These are phyloP conservation scores for Lamellibrachia satsuma DNA, from an alignment of 2,888 invertebrate species.

Conservation along the genomic window DNA sequence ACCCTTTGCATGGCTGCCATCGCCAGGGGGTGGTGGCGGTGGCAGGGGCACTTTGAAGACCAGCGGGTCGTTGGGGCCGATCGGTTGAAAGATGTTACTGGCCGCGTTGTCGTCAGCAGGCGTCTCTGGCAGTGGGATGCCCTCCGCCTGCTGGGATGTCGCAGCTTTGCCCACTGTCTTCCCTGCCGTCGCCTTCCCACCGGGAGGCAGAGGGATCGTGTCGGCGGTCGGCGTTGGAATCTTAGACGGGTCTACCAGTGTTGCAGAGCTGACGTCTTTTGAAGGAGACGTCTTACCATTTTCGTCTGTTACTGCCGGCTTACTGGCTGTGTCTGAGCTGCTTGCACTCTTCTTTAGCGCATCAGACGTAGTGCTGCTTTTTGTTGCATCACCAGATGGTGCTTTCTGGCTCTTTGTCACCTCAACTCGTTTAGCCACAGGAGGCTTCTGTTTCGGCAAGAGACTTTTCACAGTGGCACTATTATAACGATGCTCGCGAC, in stretches of 20 bases:
- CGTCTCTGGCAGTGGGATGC: constrained; percentile 36
- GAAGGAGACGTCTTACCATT: neutral
- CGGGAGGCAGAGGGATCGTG: constrained; percentile 37
- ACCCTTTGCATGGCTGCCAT: constrained; percentile 13
- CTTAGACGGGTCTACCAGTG: constrained; percentile 2
- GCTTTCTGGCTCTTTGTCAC: neutral
- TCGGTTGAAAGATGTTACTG: constrained; percentile 34
- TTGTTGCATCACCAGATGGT: neutral
- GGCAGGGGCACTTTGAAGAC: constrained; percentile 38
- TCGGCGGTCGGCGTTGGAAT: constrained; percentile 30
- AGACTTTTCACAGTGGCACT: neutral
- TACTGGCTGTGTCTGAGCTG: neutral
- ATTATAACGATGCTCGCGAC: neutral
- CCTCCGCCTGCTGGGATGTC: constrained; percentile 22
- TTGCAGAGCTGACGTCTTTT: neutral
- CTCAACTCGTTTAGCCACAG: neutral
- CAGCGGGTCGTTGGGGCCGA: constrained; percentile 42
- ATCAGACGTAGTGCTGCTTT: neutral
- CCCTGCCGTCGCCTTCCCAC: neutral
- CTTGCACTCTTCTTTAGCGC: neutral
- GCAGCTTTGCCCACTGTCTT: neutral
- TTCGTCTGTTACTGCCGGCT: neutral
- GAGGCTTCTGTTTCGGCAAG: neutral
- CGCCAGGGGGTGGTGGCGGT: constrained; percentile 30
- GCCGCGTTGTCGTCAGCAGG: neutral